Evolutionary conservation across 2,113 vertebrate genomes (phyloP), one percentile per base, ranked within the genome.

Genomic region (Procavia capensis): DNA sequence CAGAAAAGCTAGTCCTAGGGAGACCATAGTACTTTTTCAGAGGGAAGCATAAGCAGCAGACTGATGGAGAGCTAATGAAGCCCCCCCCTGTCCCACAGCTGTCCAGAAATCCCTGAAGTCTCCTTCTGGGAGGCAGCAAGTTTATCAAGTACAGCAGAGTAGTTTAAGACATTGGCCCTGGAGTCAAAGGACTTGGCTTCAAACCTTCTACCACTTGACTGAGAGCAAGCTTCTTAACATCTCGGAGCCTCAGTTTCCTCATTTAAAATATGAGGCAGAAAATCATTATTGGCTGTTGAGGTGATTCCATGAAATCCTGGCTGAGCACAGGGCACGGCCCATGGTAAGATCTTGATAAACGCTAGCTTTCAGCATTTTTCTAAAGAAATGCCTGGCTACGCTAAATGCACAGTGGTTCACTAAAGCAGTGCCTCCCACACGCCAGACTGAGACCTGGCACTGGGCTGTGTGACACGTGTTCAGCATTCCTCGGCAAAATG

Each of bases 381-480:
- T 63, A 11, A 36, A 34, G 45, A 72, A 47, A 43, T 1, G 2
- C 9, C 0, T 1, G 17, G 19, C 81, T 34, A 0, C 41, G 25
- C 10, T 59, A 59, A 59, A 59, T 4, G 57, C 57, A 59, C 22
- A 16, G 4, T n/a, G n/a, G n/a, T 14, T 31, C 41, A 0, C 6
- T 19, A 2, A 66, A 29, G 16, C 17, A 0, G 24, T 4, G 39
- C n/a, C 61, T 45, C 10, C 9, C 64, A 3, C 1, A 9, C 17
- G 57, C 61, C 39, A 4, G 45, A 41, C 11, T 8, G 61, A 78
- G 39, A 17, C 50, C 31, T 25, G 91, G 70, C 57, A 24, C 24
- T 24, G 57, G 20, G 57, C 45, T 59, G 41, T 59, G 41, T 41
- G n/a, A 29, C 78, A 9, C 25, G 41, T 50, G 61, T 54, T 50